phyloP scores from a whole-genome alignment of 2,113 vertebrate species.

The Perca schrenkii region DNA sequence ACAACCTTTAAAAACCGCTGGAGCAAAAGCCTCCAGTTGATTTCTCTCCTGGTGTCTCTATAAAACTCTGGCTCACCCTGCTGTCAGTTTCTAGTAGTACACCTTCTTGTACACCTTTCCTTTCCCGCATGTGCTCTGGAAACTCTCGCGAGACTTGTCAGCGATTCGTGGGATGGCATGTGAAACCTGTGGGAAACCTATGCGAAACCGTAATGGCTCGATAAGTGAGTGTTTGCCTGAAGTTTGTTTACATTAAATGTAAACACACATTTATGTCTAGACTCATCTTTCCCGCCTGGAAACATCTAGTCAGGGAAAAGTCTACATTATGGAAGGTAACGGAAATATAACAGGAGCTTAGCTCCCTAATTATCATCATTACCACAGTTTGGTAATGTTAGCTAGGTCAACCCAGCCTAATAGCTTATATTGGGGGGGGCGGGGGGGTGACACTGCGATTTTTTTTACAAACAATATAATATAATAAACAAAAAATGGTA shows the following conservation, averaged over 20 bases:
- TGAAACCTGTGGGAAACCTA: neutral
- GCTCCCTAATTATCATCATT: neutral
- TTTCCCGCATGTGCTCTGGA: rapidly evolving
- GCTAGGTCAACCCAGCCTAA: neutral
- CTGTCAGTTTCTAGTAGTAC: constrained; percentile 7
- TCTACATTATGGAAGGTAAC: neutral
- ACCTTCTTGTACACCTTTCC: neutral
- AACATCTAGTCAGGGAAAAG: constrained; percentile 3
- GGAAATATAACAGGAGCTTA: neutral
- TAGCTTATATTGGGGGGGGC: neutral
- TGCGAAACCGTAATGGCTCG: neutral
- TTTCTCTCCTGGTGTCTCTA: neutral
- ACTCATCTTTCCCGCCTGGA: constrained; percentile 10
- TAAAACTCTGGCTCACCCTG: constrained; percentile 51
- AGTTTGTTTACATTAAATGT: constrained; percentile 32
- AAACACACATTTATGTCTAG: constrained; percentile 41
- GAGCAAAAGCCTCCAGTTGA: neutral
- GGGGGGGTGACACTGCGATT: no score
- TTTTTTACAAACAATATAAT: neutral
- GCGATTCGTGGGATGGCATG: rapidly evolving
- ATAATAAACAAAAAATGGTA: neutral
- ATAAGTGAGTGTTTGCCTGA: constrained; percentile 39
- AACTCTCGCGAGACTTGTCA: constrained; percentile 7
- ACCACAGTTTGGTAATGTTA: neutral
- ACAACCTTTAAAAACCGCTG: neutral